Evolutionary conservation across 2,113 vertebrate genomes (phyloP), one percentile per base, ranked within the genome.

Genomic region (Sprattus sprattus): DNA sequence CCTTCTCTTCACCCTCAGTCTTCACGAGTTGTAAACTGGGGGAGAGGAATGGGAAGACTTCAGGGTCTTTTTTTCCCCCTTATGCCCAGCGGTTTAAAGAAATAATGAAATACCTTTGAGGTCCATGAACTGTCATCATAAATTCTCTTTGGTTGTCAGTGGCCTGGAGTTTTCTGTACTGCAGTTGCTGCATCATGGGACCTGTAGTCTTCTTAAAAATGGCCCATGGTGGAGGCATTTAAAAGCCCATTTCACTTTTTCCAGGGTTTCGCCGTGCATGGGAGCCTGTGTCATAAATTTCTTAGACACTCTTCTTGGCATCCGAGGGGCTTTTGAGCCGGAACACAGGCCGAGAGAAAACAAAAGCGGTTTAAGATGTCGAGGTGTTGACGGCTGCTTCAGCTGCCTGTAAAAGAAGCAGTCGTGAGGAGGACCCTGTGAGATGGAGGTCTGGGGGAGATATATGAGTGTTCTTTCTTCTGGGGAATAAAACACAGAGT

Each of bases 201-300:
- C 71, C 32, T 78, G 71, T 78, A 78, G 25, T 28, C 71, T 39
- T 39, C 44, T 32, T 78, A 39, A 39, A 78, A 78, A 78, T 4
- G 71, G 25, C 71, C 71, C 71, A 39, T 39, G 28, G 10, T 5
- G 25, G 32, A 78, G 71, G 71, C 71, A 78, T 78, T 78, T 78
- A 78, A 78, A 78, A 39, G 28, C 25, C 28, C 71, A 78, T 78
- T 78, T 78, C 10, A 32, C 32, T 39, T 78, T 78, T 78, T 44
- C 15, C 64, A 84, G n/a, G 54, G 54, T 45, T 39, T 67, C 11
- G 22, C 52, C 2, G 32, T 83, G 20, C 25, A 44, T 32, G 64
- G 28, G 18, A 57, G 25, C 28, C 4, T 28, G 28, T 11, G 60
- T 87, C 81, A 84, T 88, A 87, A 89, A 92, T 86, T 83, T 89